Conservation (phyloP, 2,888 invertebrate species). For the Sceliomorpha sp. region DNA sequence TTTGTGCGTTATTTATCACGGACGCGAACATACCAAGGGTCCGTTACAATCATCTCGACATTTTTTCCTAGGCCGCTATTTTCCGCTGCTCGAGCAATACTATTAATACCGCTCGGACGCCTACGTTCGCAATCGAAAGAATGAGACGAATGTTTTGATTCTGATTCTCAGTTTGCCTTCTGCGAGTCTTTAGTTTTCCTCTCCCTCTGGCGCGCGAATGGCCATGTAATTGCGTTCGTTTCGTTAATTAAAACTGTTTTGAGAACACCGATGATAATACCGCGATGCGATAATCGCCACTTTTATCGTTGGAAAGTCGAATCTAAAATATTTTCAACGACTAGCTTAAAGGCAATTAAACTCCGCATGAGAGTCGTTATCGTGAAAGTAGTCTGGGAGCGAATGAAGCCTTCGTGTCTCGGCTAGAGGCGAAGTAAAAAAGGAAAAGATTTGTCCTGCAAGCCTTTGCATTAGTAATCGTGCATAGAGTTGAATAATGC, state of each 20-base stretch:
- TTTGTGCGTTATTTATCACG: constrained; percentile 9
- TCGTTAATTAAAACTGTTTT: too few species aligned
- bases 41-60: constrained; percentile 8
- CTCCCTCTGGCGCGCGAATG: too few species aligned
- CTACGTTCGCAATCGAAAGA: too few species aligned
- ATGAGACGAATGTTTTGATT: too few species aligned
- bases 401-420: constrained; percentile 31
- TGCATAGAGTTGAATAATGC: constrained; percentile 38
- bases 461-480: constrained; percentile 46
- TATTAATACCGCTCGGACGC: too few species aligned
- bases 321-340: constrained; percentile 31
- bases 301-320: constrained; percentile 9
- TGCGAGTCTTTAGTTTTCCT: too few species aligned
- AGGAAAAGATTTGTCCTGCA: constrained; percentile 42
- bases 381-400: constrained; percentile 44
- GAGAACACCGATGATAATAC: too few species aligned
- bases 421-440: constrained; percentile 36
- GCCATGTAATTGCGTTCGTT: too few species aligned
- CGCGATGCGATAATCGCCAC: too few species aligned
- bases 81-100: too few species aligned
- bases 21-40: constrained; percentile 16
- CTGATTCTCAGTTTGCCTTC: too few species aligned
- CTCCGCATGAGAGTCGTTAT: constrained; percentile 48
- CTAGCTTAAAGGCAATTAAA: constrained; percentile 31
- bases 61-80: constrained; percentile 3